Base-by-base conservation (phyloP, 2,113 vertebrate species). In the Thalassoma bifasciatum region DNA sequence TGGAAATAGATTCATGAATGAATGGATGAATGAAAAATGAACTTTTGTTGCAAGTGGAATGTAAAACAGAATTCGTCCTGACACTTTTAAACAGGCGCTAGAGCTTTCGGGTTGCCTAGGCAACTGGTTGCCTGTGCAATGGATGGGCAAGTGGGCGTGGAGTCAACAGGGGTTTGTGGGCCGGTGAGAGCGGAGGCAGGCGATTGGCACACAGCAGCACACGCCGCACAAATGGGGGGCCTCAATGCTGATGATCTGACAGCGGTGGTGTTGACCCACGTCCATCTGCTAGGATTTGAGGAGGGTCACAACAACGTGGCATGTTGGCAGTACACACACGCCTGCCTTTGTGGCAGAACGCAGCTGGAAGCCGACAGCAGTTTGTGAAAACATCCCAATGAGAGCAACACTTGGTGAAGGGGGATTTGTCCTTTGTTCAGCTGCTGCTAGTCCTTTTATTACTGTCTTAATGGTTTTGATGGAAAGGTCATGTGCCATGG, bases 81-180 rank as follows among this genome's bases (percentile, higher is more conserved):
- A 89, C 87, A 81, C 83, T 79, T 49, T 49, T 81, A 84, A 88
- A 92, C 89, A 87, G 85, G 66, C 86, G 34, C 53, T 17, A 90
- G 78, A 81, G 89, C 80, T 89, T 91, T 89, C 79, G 64, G 85
- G 94, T 95, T 94, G 90, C 94, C 93, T 89, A 83, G 93, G 94
- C 92, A 94, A 95, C 94, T 89, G 90, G 90, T 92, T 92, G 89
- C 84, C 90, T 88, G 78, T 87, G 85, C 81, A 51, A 72, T 84
- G 56, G 87, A 85, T 65, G 79, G 83, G 81, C 67, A 70, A 81
- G 91, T 92, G 86, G 90, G 89, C 66, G 87, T 82, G 85, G 81
- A 88, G 90, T 91, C 90, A 86, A 72, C 87, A 74, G 84, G 82
- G 89, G 85, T 81, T 90, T 88, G 86, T 90, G 89, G 89, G 89